Base-by-base conservation (phyloP, 1,140 invertebrate species). In the Microplitis mediator region DNA sequence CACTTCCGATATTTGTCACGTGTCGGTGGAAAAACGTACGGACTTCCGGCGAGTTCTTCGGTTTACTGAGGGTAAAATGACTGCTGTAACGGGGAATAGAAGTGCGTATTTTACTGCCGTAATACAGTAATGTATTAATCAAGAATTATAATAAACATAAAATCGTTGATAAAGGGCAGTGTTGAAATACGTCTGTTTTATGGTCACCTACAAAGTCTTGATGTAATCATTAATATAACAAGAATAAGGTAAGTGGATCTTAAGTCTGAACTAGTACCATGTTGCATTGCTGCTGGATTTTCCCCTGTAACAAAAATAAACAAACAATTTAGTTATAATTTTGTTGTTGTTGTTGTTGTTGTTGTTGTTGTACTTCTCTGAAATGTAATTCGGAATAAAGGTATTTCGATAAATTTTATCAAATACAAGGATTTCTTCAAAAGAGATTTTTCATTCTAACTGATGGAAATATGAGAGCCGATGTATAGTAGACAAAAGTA, bases 281-380 rank as follows among this genome's bases (percentile, higher is more conserved):
- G 86, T 73, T 89, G 88, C 88, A 89, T 89, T 11, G 88, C 88
- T 67, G 88, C 87, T 75, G 88, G 88, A 82, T 89, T 89, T 76
- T 89, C 88, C 36, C 88, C 88, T 89, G 81, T 9, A 87, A 83
- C 76, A 81, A 69, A 75, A 76, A 78, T 45, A 74, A 58, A 70
- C 1, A 52, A 14, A 23, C 23, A 23, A 23, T 23, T 23, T 23
- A 23, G 2, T 23, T 23, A 23, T 1, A 23, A 23, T 23, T 23
- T 23, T 23, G 1, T 23, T 23, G 1, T 23, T 23, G 0, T 23
- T 23, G 23, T 23, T 23, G 23, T 23, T 23, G 23, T 23, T 2
- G 23, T 23, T 23, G 23, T 23, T 23, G 23, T 23, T 23, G 1
- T 14, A 32, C 54, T 56, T 45, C 6, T n/a, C 6, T n/a, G 4